phyloP scores from a whole-genome alignment of 2,797 vertebrate genomes.

The Coccyzus lansbergi region DNA sequence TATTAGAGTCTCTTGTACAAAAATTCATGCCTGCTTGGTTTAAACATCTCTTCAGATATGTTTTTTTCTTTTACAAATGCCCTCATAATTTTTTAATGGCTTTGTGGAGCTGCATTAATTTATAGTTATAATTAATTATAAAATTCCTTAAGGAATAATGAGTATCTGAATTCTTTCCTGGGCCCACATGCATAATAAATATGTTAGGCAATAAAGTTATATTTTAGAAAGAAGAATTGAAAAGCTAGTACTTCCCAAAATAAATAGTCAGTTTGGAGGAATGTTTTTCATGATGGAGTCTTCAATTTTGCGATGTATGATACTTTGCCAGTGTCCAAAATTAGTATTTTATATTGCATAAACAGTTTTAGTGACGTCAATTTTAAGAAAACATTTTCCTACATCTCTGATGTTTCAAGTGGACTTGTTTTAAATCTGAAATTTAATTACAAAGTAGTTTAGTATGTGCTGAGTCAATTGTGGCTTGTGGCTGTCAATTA shows the following conservation, averaged over 20 bases:
- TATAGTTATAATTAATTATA: constrained; percentile 40
- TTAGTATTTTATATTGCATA: constrained; percentile 35
- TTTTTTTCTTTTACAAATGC: background rate
- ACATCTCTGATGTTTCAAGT: constrained; percentile 18
- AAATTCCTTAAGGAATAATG: background rate
- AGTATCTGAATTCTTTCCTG: constrained; percentile 7
- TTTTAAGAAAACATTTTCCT: constrained; percentile 25
- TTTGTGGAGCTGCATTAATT: background rate
- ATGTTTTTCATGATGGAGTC: constrained; percentile 30
- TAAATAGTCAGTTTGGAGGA: constrained; percentile 6
- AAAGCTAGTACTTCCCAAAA: constrained; percentile 5
- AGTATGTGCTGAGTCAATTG: background rate
- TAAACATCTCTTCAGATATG: background rate
- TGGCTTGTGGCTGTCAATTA: constrained; percentile 33
- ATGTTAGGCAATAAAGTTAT: constrained; percentile 25
- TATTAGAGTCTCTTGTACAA: background rate
- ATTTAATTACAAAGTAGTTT: constrained; percentile 54
- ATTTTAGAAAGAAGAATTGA: constrained; percentile 33
- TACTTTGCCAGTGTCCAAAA: constrained; percentile 21
- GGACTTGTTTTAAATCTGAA: constrained; percentile 47
- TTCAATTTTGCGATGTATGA: constrained; percentile 21
- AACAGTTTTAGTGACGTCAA: constrained; percentile 45
- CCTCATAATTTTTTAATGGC: background rate
- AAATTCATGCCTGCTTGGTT: background rate
- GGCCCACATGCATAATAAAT: background rate